Evolutionary conservation across 1,140 invertebrate genomes (phyloP), one percentile per base, ranked within the genome.

Genomic region (Drosophila pallidifrons): DNA sequence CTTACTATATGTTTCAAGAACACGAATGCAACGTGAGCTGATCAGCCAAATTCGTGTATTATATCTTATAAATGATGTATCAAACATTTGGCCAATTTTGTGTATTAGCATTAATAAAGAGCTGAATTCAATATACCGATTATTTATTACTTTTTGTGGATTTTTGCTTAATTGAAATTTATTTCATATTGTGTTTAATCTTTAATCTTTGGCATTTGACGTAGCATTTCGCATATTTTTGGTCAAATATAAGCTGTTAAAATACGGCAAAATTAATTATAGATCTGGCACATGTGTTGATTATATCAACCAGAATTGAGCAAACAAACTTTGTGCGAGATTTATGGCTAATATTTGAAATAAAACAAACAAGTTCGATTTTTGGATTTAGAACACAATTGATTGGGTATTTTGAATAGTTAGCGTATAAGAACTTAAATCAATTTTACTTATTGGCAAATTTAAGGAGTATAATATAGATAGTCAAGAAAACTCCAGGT

Each of bases 21-120:
- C 35, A 57, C 5, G 47, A 69, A 30, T 58, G 10, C 6, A 57
- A 3, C 10, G 55, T 41, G 5, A 45, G 57, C 63, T 63, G 65
- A 75, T 54, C 41, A 68, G 43, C 13, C 10, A 4, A 32, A 13
- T 20, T 28, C 16, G 16, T 35, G 28, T 57, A 35, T 72, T 35
- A 3, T 52, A 11, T 28, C 28, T 35, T 32, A 7, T 32, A 49
- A 47, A n/a, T 30, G 10, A n/a, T 35, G 30, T 54, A 32, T 32
- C 51, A 54, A 32, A 15, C 8, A 35, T 35, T 35, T 54, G 51
- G 51, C 51, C 51, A 32, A 35, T 35, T 35, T 13, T 28, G 20
- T 49, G n/a, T 52, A 54, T 30, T 52, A 52, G 51, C 28, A 13
- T 52, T 32, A 54, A 54, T 54, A 54, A 54, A 54, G 28, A 15